A percentile compares a stretch with the other conserved stretches of the same genome.
Evolutionary conservation across 1,140 invertebrate species (phyloP).

Genomic region (Portunus trituberculatus): DNA sequence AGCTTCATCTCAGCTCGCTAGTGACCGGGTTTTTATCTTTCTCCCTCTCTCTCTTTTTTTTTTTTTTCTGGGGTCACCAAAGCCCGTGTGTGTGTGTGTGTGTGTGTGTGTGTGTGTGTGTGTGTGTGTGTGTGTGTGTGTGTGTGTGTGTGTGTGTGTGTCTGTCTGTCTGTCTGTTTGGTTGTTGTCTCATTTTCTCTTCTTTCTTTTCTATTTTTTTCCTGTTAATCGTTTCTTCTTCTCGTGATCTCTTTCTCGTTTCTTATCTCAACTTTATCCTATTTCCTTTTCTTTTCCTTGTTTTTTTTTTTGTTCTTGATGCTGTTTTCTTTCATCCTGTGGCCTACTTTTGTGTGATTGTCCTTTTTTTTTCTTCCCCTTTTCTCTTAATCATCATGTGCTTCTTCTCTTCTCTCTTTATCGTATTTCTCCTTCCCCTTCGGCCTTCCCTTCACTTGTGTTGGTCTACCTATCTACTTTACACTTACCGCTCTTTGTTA

Average conservation of each 20-base stretch:
- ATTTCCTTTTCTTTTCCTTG: neutral
- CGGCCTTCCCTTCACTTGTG: neutral
- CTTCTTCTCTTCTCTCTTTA: neutral
- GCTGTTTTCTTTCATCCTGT: no score
- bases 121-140: slow-evolving; percentile 37
- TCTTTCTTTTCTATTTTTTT: neutral
- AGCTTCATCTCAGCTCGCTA: slow-evolving; percentile 65
- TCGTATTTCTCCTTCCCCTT: neutral
- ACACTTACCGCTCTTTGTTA: neutral
- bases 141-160: slow-evolving; percentile 45
- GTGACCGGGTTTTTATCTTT: slow-evolving; percentile 63
- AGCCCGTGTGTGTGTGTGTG: slow-evolving; percentile 15
- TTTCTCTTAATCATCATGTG: neutral
- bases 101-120: slow-evolving; percentile 43
- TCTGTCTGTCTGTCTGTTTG: neutral
- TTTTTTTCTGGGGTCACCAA: neutral
- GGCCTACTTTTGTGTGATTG: no score
- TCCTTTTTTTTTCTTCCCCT: no score
- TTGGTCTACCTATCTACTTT: no score
- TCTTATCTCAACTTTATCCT: neutral
- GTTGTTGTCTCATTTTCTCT: neutral
- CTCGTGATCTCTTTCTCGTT: neutral
- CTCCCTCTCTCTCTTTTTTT: neutral
- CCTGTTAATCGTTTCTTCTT: neutral
- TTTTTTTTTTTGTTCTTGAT: neutral